phyloP scores from a whole-genome alignment of 2,113 vertebrate species.

The Rattus rattus region DNA sequence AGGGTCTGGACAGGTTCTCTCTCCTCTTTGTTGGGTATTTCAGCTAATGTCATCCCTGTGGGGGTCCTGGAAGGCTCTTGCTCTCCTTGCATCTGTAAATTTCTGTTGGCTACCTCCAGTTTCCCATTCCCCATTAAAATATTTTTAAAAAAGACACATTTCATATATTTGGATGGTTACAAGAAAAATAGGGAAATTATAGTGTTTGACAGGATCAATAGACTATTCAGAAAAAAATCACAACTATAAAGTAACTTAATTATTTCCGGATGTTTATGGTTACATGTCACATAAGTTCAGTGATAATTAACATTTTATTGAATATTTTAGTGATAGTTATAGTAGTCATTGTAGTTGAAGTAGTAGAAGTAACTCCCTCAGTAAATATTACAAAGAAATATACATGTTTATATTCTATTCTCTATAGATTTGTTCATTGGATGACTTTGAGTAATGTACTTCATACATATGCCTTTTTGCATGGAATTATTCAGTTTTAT shows the following conservation, averaged over 20 bases:
- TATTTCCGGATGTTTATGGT: background rate
- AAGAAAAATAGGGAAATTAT: background rate
- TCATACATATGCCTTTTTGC: background rate
- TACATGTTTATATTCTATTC: background rate
- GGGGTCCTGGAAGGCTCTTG: no score
- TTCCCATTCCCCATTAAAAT: no score
- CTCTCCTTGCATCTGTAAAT: no score
- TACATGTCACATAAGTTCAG: background rate
- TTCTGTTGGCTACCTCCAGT: no score
- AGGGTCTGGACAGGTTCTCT: no score
- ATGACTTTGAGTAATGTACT: background rate
- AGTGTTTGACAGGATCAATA: background rate
- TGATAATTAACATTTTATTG: background rate
- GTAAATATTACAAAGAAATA: background rate
- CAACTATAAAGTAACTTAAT: background rate
- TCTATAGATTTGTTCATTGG: background rate
- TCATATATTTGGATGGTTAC: background rate
- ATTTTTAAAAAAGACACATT: background rate
- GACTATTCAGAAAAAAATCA: background rate
- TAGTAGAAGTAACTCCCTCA: background rate
- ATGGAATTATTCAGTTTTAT: background rate
- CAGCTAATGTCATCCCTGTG: no score
- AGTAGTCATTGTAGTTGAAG: background rate
- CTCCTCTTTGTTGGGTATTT: no score
- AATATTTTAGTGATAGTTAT: background rate